Evolutionary conservation across 2,888 invertebrate species (phyloP), one percentile per base, ranked within the genome.

Genomic region (Apamea sordens): DNA sequence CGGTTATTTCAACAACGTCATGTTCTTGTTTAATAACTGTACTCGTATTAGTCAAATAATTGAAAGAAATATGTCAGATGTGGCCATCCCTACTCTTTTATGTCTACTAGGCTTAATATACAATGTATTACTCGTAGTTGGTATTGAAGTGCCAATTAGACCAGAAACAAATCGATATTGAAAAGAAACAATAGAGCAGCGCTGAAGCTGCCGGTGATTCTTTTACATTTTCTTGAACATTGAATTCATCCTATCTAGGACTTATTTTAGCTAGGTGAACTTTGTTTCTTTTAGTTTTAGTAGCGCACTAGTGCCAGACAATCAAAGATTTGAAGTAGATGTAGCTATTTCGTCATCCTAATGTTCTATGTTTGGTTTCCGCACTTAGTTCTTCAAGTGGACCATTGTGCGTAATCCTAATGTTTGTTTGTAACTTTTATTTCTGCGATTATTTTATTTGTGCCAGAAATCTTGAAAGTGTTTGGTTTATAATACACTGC

Each of bases 81-180:
- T 32, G 13, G 41, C 21, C 21, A 47, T 32, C 41, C 10, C 59
- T 41, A 41, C n/a, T 61, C 15, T 6, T 36, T 32, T n/a, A 32
- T n/a, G 21, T 72, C 44, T 47, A 50, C 24, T 28, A 21, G 50
- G 2, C 21, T 50, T 41, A 50, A 24, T 41, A 41, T 50, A 61
- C 50, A 47, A 47, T 78, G 18, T 47, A 71, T 24, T 24, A n/a
- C n/a, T n/a, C n/a, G n/a, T n/a, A 36, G 21, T 79, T 73, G 24
- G 41, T 73, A 67, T 61, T 61, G 79, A 44, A 50, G 67, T 32
- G 59, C 67, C 59, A 73, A 79, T 73, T 67, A 79, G 67, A 59
- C 41, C 59, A 67, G 59, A 80, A 67, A 79, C 24, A 2, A 50
- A 73, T 79, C 32, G 59, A 68, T n/a, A 50, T 79, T 32, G 10